phyloP scores from a whole-genome alignment of 2,797 vertebrate species.

The Lophura swinhoii region DNA sequence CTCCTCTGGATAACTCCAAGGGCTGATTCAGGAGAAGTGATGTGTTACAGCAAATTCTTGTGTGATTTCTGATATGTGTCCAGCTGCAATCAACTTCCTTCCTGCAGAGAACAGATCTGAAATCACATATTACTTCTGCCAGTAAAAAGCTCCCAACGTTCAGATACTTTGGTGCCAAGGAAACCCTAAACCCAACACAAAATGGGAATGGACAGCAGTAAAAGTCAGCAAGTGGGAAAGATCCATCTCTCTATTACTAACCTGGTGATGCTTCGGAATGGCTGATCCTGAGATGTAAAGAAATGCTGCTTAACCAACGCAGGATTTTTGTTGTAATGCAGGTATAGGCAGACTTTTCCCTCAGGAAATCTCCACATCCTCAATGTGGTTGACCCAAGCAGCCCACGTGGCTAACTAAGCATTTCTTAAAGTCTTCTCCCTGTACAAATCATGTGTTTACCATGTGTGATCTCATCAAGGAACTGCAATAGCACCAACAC shows the following conservation, averaged over 20 bases:
- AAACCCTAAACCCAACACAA: neutral
- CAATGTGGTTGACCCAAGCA: neutral
- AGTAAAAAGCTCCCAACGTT: neutral
- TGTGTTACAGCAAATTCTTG: neutral
- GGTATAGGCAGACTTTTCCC: neutral
- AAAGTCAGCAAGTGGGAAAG: neutral
- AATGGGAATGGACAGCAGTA: neutral
- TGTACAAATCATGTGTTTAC: neutral
- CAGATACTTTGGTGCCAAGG: neutral
- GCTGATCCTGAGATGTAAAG: neutral
- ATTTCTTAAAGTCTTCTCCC: neutral
- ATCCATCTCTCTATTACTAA: neutral
- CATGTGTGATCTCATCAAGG: fast-evolving
- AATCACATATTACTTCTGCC: neutral
- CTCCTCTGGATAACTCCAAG: neutral
- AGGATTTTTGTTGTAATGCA: neutral
- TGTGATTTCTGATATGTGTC: neutral
- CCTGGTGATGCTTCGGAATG: neutral
- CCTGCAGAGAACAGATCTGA: neutral
- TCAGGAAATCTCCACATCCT: neutral
- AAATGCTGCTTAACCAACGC: neutral
- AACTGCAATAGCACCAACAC: fast-evolving
- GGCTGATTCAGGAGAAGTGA: neutral
- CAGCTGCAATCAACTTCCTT: neutral
- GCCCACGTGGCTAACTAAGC: neutral